phyloP scores from a whole-genome alignment of 2,797 vertebrate genomes.

The Sebastiscus albofasciatus region DNA sequence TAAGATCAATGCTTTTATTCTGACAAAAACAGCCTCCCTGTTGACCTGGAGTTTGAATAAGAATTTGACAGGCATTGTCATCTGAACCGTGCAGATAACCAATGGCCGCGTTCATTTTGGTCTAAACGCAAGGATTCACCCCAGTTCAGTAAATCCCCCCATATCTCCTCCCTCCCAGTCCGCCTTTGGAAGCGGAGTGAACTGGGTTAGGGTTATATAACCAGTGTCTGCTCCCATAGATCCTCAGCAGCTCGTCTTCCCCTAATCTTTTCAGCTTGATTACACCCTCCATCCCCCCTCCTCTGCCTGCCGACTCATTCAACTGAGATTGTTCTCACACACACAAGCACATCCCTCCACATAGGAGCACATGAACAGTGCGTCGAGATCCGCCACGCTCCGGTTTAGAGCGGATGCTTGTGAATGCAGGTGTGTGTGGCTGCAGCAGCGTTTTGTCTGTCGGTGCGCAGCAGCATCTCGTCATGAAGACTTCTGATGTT shows the following conservation, averaged over 20 bases:
- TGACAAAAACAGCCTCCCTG: background rate
- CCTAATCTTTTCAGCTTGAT: conserved; percentile 84
- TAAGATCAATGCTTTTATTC: background rate
- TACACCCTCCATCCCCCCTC: conserved; percentile 67
- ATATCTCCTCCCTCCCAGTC: conserved; percentile 34
- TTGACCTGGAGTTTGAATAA: conserved; percentile 1
- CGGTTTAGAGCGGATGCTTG: conserved; percentile 71
- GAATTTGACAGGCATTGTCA: conserved; percentile 24
- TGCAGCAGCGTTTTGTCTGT: conserved; percentile 10
- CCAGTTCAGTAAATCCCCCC: conserved; percentile 22
- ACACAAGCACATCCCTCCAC: conserved; percentile 46
- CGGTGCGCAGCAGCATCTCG: conserved; percentile 6
- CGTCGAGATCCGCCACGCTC: conserved; percentile 65
- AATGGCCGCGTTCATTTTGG: conserved; percentile 32
- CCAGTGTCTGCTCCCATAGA: conserved; percentile 77
- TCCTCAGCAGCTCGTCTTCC: conserved; percentile 77
- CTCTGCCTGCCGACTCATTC: conserved; percentile 63
- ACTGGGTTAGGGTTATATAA: conserved; percentile 82
- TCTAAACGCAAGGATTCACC: conserved; percentile 44
- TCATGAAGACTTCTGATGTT: conserved; percentile 7
- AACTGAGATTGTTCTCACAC: conserved; percentile 50
- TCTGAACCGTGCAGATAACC: conserved; percentile 15
- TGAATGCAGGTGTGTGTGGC: conserved; percentile 33
- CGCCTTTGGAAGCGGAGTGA: conserved; percentile 57
- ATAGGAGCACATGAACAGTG: conserved; percentile 29